Evolutionary conservation across 2,797 vertebrate genomes (phyloP), one percentile per base, ranked within the genome.

Genomic region (Enteromius paludinosus): DNA sequence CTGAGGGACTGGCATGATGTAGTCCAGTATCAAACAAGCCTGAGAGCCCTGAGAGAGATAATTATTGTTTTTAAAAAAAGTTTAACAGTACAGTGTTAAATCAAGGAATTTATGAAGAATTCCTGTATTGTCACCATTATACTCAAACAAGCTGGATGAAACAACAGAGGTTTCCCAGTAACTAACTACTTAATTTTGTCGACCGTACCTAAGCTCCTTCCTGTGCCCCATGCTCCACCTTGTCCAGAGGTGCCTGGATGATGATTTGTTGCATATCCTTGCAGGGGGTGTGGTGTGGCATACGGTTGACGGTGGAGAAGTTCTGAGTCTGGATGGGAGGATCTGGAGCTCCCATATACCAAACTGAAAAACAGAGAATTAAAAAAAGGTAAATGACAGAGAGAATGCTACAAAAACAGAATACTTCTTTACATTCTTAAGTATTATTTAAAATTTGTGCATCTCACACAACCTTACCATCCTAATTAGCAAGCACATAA

Each of bases 261-360:
- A 91, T 97, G 96, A 93, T 96, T 97, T 92, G 96, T 95, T 91
- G 96, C 93, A 92, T 97, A 97, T 89, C 96, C 95, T 93, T 97
- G 96, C 83, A 97, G 93, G 81, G 96, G 96, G 90, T 97, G 96
- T 82, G 96, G 94, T 88, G 95, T 92, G 80, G 92, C 96, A 68
- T 96, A 97, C 82, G 96, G 94, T 90, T 97, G 97, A 69, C 94
- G 94, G 89, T 97, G 96, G 90, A 97, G 95, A 86, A 97, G 95
- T 91, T 98, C 96, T 71, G 96, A 95, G 88, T 98, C 97, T 72
- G 96, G 95, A 89, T 97, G 96, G 82, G 96, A 95, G 52, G 95
- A 95, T 92, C 96, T 95, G 93, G 96, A 95, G 91, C 96, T 96
- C 90, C 96, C 96, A 87, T 97, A 98, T 89, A 98, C 93, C 90